These are phyloP conservation scores for Anodontia alba DNA, from an alignment of 2,888 invertebrate genomes.

Conservation along the genomic window DNA sequence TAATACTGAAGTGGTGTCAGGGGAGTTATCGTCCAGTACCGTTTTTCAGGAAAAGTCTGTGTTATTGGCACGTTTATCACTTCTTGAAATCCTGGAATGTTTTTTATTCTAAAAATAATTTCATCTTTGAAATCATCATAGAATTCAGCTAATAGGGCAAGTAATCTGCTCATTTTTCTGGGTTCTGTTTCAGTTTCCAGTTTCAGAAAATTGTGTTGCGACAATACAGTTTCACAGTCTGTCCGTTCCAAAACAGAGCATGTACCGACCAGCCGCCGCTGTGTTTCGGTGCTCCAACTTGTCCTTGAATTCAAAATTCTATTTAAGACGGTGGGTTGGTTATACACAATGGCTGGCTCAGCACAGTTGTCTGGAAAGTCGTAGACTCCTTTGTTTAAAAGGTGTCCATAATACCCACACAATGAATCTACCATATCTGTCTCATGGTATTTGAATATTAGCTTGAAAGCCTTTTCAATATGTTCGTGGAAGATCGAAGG, in stretches of 20 bases:
- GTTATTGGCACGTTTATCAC: background rate
- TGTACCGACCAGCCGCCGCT: background rate
- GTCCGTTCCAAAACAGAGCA: background rate
- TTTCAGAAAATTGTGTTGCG: background rate
- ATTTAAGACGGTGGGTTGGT: background rate
- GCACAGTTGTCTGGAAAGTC: conserved; percentile 14
- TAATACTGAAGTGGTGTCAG: conserved; percentile 6
- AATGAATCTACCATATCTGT: background rate
- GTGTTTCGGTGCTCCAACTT: background rate
- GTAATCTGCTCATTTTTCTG: background rate
- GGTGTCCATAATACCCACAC: background rate
- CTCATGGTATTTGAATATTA: background rate
- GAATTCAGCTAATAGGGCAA: background rate
- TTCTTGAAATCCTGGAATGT: background rate
- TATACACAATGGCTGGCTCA: background rate
- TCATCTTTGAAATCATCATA: conserved; percentile 6
- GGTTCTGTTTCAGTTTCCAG: background rate
- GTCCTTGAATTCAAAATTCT: background rate
- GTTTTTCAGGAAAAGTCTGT: conserved; percentile 1
- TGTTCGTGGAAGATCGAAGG: conserved; percentile 3
- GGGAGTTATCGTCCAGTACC: background rate
- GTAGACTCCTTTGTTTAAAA: background rate
- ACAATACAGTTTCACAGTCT: background rate
- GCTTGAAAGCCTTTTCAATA: background rate
- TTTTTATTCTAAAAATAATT: background rate